Percentiles rank a stretch among this genome's conserved stretches.
Conservation (phyloP, 2,113 vertebrate genomes). For the Kryptolebias marmoratus region DNA sequence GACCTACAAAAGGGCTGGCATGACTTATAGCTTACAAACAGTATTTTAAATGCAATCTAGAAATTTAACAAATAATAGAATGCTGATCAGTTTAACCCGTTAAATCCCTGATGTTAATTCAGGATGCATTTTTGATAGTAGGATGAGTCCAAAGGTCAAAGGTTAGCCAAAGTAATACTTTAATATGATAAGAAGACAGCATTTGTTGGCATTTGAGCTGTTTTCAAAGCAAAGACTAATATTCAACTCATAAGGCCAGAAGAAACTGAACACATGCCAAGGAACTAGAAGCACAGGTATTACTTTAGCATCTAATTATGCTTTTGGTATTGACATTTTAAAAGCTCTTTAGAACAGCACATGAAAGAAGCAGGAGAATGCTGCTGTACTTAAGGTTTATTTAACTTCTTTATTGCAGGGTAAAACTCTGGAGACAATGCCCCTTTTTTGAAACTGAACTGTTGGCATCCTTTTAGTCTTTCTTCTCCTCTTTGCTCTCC, state of each 20-base stretch:
- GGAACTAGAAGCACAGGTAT: slow-evolving; percentile 36
- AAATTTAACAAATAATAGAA: slow-evolving; percentile 3
- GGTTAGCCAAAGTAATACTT: slow-evolving; percentile 11
- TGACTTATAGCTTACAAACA: slow-evolving; percentile 20
- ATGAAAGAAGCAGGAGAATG: slow-evolving; percentile 59
- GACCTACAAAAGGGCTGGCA: background rate
- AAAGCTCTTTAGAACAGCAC: slow-evolving; percentile 69
- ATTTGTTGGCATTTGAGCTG: slow-evolving; percentile 13
- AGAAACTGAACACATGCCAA: slow-evolving; percentile 26
- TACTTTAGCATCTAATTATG: slow-evolving; percentile 19
- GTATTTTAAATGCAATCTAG: slow-evolving; percentile 6
- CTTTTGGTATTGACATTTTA: slow-evolving; percentile 40
- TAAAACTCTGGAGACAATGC: slow-evolving; percentile 63
- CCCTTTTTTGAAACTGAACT: slow-evolving; percentile 9
- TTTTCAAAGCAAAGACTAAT: slow-evolving; percentile 39
- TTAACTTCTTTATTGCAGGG: slow-evolving; percentile 60
- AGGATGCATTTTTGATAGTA: slow-evolving; percentile 15
- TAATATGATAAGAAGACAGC: slow-evolving; percentile 22
- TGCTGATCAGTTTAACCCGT: background rate
- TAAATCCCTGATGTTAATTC: slow-evolving; percentile 13
- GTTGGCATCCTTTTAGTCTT: slow-evolving; percentile 57
- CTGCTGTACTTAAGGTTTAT: slow-evolving; percentile 60
- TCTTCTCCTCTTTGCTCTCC: slow-evolving; percentile 78
- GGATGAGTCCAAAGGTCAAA: slow-evolving; percentile 33
- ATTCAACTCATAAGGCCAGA: slow-evolving; percentile 18